These are phyloP conservation scores for Caenorhabditis zanzibari DNA, from an alignment of 2,888 invertebrate genomes.

Conservation along the genomic window DNA sequence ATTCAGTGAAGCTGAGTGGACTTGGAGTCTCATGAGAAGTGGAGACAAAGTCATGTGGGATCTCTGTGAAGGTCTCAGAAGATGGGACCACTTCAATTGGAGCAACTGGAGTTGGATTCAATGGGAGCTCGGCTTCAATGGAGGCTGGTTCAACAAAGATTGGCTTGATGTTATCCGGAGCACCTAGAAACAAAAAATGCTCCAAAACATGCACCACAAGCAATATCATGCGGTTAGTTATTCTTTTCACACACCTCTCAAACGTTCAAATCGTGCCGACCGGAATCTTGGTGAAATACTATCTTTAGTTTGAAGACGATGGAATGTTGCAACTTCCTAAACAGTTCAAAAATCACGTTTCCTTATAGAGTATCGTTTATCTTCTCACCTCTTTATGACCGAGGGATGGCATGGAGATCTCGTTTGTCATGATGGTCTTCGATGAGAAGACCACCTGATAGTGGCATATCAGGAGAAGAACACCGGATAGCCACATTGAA, in stretches of 20 bases:
- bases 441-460: slow-evolving; percentile 55
- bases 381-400: slow-evolving; percentile 57
- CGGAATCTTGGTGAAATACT: slow-evolving; percentile 30
- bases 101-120: slow-evolving; percentile 6
- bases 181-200: slow-evolving; percentile 2
- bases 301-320: slow-evolving; percentile 40
- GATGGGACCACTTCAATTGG: slow-evolving; percentile 50
- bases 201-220: not conserved
- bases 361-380: slow-evolving; percentile 10
- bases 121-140: slow-evolving; percentile 30
- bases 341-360: slow-evolving; percentile 40
- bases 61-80: slow-evolving; percentile 43
- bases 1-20: slow-evolving; percentile 18
- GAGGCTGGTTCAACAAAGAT: slow-evolving; percentile 45
- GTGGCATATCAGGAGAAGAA: slow-evolving; percentile 64
- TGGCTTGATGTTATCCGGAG: slow-evolving; percentile 38
- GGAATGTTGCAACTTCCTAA: slow-evolving; percentile 47
- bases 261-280: slow-evolving; percentile 61
- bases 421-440: slow-evolving; percentile 66
- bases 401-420: slow-evolving; percentile 66
- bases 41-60: slow-evolving; percentile 31
- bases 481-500: slow-evolving; percentile 63
- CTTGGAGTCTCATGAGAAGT: slow-evolving; percentile 22
- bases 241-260: slow-evolving; percentile 38
- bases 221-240: not conserved